phyloP scores from a whole-genome alignment of 1,140 invertebrate species.

The Arctopsyche grandis region DNA sequence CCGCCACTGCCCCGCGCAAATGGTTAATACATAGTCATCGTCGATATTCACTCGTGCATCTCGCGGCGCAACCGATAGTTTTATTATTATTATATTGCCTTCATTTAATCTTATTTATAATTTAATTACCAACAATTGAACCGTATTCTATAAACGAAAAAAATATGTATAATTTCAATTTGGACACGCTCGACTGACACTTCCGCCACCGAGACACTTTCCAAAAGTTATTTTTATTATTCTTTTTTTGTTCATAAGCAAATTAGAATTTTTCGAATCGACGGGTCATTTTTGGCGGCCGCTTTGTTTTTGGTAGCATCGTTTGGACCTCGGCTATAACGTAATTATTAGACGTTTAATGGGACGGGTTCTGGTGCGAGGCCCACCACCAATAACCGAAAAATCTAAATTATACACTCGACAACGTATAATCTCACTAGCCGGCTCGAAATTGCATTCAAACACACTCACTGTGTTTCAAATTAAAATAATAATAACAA shows the following conservation, averaged over 20 bases:
- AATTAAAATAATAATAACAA: no score
- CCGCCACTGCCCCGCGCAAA: slow-evolving; percentile 3
- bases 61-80: slow-evolving; percentile 23
- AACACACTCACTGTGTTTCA: no score
- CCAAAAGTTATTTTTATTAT: no score
- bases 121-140: slow-evolving; percentile 23
- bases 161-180: no score
- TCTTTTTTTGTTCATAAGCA: no score
- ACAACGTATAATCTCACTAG: not conserved
- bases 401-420: not conserved
- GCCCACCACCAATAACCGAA: not conserved
- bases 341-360: slow-evolving; percentile 11
- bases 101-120: slow-evolving; percentile 28
- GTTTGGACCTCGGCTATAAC: not conserved
- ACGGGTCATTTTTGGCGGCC: not conserved
- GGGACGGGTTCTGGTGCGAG: not conserved
- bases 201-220: no score
- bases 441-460: no score
- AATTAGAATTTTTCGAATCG: no score
- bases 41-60: slow-evolving; percentile 26
- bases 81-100: slow-evolving; percentile 3
- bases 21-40: slow-evolving; percentile 10
- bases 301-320: slow-evolving; percentile 1
- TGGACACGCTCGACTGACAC: no score
- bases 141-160: not conserved